Conservation (phyloP, 2,888 invertebrate genomes). For the Tromatobia lineatoria region DNA sequence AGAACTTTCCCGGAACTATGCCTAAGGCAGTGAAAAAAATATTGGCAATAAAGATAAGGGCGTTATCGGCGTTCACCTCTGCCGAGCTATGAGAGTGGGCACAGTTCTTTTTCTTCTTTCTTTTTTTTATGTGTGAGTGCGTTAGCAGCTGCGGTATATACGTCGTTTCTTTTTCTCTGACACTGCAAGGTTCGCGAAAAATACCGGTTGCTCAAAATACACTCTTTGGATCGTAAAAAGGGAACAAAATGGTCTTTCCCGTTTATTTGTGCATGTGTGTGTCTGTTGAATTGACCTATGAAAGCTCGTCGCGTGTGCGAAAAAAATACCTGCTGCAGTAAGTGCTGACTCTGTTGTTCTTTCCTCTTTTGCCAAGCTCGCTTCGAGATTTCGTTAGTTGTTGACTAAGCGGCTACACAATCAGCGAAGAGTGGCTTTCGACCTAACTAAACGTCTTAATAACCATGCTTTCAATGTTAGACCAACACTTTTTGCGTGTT, state of each 20-base stretch:
- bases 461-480: not conserved
- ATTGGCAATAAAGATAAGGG: conserved; percentile 53
- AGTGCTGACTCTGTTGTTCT: conserved; percentile 4
- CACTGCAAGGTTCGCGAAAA: conserved; percentile 38
- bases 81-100: conserved; percentile 3
- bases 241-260: conserved; percentile 35
- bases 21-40: not conserved
- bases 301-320: conserved; percentile 59
- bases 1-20: conserved; percentile 47
- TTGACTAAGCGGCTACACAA: conserved; percentile 58
- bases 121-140: conserved; percentile 7
- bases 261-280: conserved; percentile 38
- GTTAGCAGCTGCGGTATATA: not conserved
- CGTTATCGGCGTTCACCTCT: conserved; percentile 33
- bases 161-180: conserved; percentile 13
- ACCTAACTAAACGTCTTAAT: conserved; percentile 22
- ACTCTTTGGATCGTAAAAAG: conserved; percentile 36
- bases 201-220: conserved; percentile 33
- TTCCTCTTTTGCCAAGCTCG: not conserved
- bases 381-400: conserved; percentile 26
- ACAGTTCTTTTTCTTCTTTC: no score
- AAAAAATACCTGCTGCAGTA: conserved; percentile 20
- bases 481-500: not conserved
- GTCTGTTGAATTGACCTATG: conserved; percentile 22
- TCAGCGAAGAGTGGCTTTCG: conserved; percentile 51